Evolutionary conservation across 2,888 invertebrate species (phyloP).

Genomic region (Hirtodrosophila confusa): DNA sequence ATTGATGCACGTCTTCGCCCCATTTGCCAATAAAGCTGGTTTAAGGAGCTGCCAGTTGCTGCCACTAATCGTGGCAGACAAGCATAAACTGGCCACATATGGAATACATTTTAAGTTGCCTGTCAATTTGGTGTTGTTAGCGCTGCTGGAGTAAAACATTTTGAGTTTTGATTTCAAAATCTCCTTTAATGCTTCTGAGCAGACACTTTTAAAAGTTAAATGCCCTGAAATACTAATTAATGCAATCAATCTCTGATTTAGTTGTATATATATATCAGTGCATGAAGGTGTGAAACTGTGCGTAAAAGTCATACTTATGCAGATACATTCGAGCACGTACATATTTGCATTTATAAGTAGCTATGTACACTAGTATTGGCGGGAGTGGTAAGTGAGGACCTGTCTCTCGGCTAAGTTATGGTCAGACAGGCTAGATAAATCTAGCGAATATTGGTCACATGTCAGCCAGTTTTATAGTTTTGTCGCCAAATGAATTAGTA

Average conservation of each 20-base stretch:
- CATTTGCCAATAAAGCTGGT: constrained; percentile 65
- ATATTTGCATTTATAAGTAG: too few relatives aligned
- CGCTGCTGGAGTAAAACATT: constrained; percentile 54
- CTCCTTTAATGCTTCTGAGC: constrained; percentile 16
- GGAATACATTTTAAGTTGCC: constrained; percentile 56
- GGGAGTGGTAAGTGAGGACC: too few relatives aligned
- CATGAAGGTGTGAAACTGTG: not conserved
- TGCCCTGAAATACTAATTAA: constrained; percentile 14
- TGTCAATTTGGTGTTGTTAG: constrained; percentile 63
- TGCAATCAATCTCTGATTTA: constrained; percentile 3
- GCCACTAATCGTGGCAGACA: constrained; percentile 66
- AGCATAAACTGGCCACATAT: constrained; percentile 63
- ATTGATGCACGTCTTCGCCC: constrained; percentile 58
- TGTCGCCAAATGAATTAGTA: too few relatives aligned
- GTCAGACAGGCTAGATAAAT: too few relatives aligned
- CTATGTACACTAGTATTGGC: too few relatives aligned
- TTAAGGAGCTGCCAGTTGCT: constrained; percentile 62
- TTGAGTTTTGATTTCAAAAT: constrained; percentile 51
- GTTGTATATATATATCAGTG: not conserved
- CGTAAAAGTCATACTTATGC: too few relatives aligned
- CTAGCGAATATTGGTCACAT: too few relatives aligned
- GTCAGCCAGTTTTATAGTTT: too few relatives aligned
- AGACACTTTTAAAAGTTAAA: constrained; percentile 27
- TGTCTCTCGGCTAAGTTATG: too few relatives aligned
- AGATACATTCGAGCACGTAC: too few relatives aligned